Conservation (phyloP, 2,113 vertebrate species). For the Melierax canorus region DNA sequence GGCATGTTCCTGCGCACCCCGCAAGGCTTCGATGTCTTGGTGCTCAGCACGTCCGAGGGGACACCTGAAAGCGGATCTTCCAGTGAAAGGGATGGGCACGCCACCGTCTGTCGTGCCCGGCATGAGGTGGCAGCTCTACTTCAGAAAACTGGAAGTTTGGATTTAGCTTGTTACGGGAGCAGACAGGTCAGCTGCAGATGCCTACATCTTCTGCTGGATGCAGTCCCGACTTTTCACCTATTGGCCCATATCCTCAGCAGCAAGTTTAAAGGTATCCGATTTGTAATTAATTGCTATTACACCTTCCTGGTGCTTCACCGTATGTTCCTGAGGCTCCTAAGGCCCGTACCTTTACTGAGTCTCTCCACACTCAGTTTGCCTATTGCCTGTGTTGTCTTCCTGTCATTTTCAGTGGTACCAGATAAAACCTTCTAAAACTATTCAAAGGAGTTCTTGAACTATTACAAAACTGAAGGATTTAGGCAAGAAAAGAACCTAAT, state of each 20-base stretch:
- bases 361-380: neutral
- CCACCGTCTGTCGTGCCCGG: rapidly evolving
- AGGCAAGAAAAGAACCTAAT: neutral
- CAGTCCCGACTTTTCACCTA: neutral
- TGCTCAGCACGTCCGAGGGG: neutral
- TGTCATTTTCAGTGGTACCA: neutral
- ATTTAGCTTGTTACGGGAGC: neutral
- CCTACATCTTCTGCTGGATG: neutral
- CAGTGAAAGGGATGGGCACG: rapidly evolving
- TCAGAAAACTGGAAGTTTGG: neutral
- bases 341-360: neutral
- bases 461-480: neutral
- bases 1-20: rapidly evolving
- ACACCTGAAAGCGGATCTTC: neutral
- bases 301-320: neutral
- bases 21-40: rapidly evolving
- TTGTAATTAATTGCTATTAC: neutral
- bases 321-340: neutral
- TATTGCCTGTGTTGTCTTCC: neutral
- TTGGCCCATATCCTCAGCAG: neutral
- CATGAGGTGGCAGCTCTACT: neutral
- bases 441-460: neutral
- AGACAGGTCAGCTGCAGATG: neutral
- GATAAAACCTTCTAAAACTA: neutral
- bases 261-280: neutral